These are phyloP conservation scores for Archilochus colubris DNA, from an alignment of 2,113 vertebrate genomes.

Conservation along the genomic window DNA sequence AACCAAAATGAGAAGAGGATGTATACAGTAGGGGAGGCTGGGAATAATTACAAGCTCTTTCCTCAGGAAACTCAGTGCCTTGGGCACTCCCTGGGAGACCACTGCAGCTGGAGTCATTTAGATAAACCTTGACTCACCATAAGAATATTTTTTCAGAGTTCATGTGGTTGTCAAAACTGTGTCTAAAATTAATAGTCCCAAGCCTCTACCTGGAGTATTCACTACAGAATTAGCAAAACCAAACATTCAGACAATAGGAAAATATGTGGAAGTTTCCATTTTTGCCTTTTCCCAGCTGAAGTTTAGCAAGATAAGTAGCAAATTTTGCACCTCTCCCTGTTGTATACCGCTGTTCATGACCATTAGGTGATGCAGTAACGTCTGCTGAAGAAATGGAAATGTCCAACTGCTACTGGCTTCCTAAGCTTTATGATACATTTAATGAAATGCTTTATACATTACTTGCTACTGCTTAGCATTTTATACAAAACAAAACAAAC, in stretches of 20 bases:
- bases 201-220: not conserved
- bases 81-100: not conserved
- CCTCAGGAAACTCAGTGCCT: not conserved
- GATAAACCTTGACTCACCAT: not conserved
- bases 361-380: not conserved
- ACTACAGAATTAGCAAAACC: not conserved
- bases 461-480: not conserved
- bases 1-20: not conserved
- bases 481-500: not conserved
- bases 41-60: not conserved
- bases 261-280: not conserved
- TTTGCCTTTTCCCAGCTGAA: not conserved
- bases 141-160: not conserved
- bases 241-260: not conserved
- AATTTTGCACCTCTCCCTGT: not conserved
- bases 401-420: not conserved
- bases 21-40: not conserved
- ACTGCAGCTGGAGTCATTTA: not conserved
- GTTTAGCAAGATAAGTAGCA: not conserved
- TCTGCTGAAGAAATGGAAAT: not conserved
- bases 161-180: not conserved
- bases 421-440: not conserved
- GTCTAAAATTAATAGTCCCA: not conserved
- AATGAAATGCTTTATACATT: not conserved
- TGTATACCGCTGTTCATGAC: not conserved